Conservation (phyloP, 1,140 invertebrate species). For the Archivesica marissinica region DNA sequence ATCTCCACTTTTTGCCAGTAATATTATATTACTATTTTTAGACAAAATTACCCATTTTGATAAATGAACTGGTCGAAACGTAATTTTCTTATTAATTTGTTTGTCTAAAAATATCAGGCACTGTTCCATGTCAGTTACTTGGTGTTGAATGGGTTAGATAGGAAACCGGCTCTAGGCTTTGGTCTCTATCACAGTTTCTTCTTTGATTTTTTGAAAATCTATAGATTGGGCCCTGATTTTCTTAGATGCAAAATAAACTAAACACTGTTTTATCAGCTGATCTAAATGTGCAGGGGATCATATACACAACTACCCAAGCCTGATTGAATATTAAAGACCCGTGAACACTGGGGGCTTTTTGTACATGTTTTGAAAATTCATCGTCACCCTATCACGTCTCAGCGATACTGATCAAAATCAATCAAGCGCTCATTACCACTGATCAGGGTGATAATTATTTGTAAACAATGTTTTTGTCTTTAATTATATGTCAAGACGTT, state of each 20-base stretch:
- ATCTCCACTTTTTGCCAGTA: no score
- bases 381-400: conserved; percentile 58
- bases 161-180: neutral
- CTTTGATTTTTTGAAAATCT: conserved; percentile 1
- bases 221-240: conserved; percentile 7
- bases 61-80: no score
- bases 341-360: conserved; percentile 31
- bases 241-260: conserved; percentile 25
- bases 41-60: no score
- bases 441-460: conserved; percentile 57
- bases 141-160: no score
- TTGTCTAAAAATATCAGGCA: no score
- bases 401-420: conserved; percentile 53
- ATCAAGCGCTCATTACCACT: conserved; percentile 44
- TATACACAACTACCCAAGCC: neutral
- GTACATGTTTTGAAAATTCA: conserved; percentile 3
- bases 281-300: conserved; percentile 9
- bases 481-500: conserved; percentile 54
- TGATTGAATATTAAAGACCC: conserved; percentile 48
- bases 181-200: neutral
- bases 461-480: conserved; percentile 62
- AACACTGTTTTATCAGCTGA: conserved; percentile 6
- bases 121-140: no score
- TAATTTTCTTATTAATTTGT: no score
- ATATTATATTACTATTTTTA: no score